These are phyloP conservation scores for Meloidogyne chitwoodi DNA, from an alignment of 1,140 invertebrate species.

Conservation along the genomic window DNA sequence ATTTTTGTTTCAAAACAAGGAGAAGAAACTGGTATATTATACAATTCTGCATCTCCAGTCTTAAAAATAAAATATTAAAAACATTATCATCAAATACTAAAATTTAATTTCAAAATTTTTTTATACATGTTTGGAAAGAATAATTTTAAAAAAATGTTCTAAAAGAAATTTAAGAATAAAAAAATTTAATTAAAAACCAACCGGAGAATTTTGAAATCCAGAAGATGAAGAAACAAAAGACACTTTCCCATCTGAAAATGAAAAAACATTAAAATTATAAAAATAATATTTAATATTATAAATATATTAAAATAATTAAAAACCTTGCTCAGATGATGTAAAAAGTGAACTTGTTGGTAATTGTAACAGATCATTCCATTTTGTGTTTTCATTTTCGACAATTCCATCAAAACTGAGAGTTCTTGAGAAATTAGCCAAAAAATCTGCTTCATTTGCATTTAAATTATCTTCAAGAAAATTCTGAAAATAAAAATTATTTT, in stretches of 20 bases:
- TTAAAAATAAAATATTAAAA: not conserved
- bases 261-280: too few relatives aligned
- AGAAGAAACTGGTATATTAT: not conserved
- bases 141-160: too few relatives aligned
- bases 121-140: too few relatives aligned
- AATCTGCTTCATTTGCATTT: not conserved
- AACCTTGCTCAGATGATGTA: not conserved
- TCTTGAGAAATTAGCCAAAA: conserved; percentile 35
- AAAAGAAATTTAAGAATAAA: too few relatives aligned
- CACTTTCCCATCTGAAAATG: not conserved
- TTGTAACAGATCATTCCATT: not conserved
- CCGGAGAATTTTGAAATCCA: not conserved
- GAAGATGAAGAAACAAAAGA: not conserved
- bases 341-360: not conserved
- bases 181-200: not conserved
- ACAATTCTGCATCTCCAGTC: not conserved
- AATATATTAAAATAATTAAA: too few relatives aligned
- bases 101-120: too few relatives aligned
- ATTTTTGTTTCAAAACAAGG: not conserved
- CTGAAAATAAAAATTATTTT: not conserved
- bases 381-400: conserved; percentile 22
- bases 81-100: too few relatives aligned
- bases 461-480: not conserved
- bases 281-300: too few relatives aligned
- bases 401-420: conserved; percentile 55